phyloP scores from a whole-genome alignment of 2,888 invertebrate genomes.

The Teinopalpus imperialis region DNA sequence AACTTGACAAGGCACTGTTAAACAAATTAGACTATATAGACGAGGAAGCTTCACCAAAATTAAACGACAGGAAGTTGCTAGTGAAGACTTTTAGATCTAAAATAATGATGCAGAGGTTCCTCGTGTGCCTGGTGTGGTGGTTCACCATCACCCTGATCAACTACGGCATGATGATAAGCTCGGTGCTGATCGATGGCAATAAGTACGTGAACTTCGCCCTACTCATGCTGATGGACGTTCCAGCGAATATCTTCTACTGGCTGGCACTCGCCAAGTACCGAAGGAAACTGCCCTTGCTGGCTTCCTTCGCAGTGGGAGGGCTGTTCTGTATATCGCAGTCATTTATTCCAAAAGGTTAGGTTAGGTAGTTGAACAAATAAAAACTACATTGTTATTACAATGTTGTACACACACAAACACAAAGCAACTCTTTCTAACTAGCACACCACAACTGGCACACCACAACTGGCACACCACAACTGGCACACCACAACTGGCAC shows the following conservation, averaged over 20 bases:
- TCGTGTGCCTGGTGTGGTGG: conserved; percentile 74
- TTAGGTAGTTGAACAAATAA: too few species aligned
- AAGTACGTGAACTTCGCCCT: conserved; percentile 72
- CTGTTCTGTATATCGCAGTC: conserved; percentile 66
- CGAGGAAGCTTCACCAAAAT: conserved; percentile 44
- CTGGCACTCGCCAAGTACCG: conserved; percentile 64
- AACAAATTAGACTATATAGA: conserved; percentile 57
- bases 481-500: too few species aligned
- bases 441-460: too few species aligned
- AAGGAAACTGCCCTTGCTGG: conserved; percentile 57
- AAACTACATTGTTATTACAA: too few species aligned
- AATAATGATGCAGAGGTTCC: conserved; percentile 68
- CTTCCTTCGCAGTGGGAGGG: conserved; percentile 64
- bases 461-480: too few species aligned
- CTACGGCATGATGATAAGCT: conserved; percentile 77
- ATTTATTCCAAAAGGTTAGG: conserved; percentile 63
- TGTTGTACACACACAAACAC: too few species aligned
- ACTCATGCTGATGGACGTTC: conserved; percentile 71
- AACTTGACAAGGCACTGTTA: conserved; percentile 49
- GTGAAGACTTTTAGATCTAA: conserved; percentile 65
- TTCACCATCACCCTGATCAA: conserved; percentile 72
- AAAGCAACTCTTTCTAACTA: too few species aligned
- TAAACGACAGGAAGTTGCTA: conserved; percentile 55
- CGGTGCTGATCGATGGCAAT: conserved; percentile 69
- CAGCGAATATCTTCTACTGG: conserved; percentile 71